Percentiles rank a stretch among this genome's conserved stretches.
Conservation (phyloP, 2,113 vertebrate genomes). For the Pantherophis guttatus region DNA sequence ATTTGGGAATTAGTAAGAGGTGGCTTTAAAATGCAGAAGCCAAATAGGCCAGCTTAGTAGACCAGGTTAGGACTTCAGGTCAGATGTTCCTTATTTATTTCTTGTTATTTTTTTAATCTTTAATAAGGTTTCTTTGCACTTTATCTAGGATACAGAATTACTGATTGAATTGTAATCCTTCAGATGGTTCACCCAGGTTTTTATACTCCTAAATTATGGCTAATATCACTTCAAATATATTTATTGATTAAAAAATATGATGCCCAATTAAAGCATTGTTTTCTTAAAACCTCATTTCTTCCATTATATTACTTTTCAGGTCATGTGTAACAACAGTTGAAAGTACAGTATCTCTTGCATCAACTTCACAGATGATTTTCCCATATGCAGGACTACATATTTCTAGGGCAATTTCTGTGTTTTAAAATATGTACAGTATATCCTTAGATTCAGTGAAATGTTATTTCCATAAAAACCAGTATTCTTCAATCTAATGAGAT, state of each 20-base stretch:
- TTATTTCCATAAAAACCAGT: not conserved
- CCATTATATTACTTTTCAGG: not conserved
- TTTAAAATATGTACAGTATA: not conserved
- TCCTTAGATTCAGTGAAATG: not conserved
- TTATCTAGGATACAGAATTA: not conserved
- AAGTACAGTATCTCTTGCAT: conserved; percentile 25
- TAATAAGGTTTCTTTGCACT: not conserved
- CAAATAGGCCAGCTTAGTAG: not conserved
- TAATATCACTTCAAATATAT: not conserved
- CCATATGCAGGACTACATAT: not conserved
- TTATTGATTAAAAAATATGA: not conserved
- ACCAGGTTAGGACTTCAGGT: not conserved
- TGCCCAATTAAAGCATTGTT: not conserved
- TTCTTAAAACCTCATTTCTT: not conserved
- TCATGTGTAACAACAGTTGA: conserved; percentile 26
- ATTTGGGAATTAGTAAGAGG: not conserved
- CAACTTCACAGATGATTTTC: not conserved
- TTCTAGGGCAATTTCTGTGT: not conserved
- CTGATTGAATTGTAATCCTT: not conserved
- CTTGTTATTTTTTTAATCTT: not conserved
- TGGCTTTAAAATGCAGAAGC: not conserved
- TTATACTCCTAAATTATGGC: not conserved
- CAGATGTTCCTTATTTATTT: not conserved
- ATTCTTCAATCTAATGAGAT: not conserved
- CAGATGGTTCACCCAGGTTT: not conserved